Conservation (phyloP, 2,888 invertebrate genomes). For the Tribolium freemani region DNA sequence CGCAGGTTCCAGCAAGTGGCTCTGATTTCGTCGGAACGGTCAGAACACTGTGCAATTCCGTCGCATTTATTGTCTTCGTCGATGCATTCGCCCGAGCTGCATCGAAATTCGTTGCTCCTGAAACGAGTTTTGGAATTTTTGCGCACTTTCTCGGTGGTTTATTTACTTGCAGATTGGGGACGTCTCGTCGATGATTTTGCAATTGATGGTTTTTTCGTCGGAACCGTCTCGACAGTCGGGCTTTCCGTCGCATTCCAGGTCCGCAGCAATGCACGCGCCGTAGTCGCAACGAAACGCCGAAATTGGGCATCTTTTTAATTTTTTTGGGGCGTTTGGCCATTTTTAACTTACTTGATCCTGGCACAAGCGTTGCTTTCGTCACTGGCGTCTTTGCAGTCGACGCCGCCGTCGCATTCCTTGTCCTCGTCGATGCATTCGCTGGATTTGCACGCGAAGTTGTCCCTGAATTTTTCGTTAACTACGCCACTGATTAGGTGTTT, state of each 20-base stretch:
- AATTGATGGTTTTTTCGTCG: slow-evolving; percentile 62
- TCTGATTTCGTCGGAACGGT: slow-evolving; percentile 52
- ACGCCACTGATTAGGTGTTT: too few species aligned
- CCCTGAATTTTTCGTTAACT: not conserved
- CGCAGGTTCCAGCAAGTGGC: slow-evolving; percentile 48
- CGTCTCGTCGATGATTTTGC: not conserved
- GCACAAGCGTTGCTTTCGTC: slow-evolving; percentile 65
- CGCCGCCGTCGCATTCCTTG: slow-evolving; percentile 67
- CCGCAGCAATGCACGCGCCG: slow-evolving; percentile 69
- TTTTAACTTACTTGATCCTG: slow-evolving; percentile 46
- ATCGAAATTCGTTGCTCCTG: slow-evolving; percentile 35
- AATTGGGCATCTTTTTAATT: slow-evolving; percentile 64
- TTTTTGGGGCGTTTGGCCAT: not conserved
- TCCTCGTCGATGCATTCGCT: slow-evolving; percentile 66
- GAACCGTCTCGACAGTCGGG: slow-evolving; percentile 69
- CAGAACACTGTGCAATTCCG: slow-evolving; percentile 51
- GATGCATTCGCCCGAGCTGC: slow-evolving; percentile 42
- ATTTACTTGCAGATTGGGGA: slow-evolving; percentile 25
- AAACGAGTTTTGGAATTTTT: not conserved
- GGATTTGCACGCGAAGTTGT: slow-evolving; percentile 47
- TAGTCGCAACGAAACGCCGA: slow-evolving; percentile 69
- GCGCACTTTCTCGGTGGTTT: not conserved
- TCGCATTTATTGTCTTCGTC: slow-evolving; percentile 48
- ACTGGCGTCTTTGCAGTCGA: slow-evolving; percentile 68
- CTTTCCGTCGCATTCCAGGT: slow-evolving; percentile 65